Percentiles rank a stretch among this genome's conserved stretches.
Evolutionary conservation across 2,113 vertebrate genomes (phyloP).

Genomic region (Toxotes chatareus): DNA sequence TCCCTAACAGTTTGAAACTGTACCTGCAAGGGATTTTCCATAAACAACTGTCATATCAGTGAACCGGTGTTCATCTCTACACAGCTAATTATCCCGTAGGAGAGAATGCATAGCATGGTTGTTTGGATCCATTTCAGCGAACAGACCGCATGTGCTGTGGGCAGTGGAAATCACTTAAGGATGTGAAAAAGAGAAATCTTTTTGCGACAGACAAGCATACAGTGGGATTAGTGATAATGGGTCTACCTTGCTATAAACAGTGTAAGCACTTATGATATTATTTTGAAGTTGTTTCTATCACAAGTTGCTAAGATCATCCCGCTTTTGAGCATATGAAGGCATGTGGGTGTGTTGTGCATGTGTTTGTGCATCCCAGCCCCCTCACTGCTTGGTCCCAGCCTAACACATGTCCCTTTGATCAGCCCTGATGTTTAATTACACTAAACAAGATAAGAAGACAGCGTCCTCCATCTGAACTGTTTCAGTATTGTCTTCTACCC

Average conservation of each 20-base stretch:
- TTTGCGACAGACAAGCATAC: background rate
- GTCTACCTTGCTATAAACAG: slow-evolving; percentile 16
- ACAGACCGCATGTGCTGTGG: slow-evolving; percentile 10
- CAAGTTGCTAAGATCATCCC: background rate
- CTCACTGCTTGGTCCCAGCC: background rate
- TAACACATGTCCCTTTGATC: slow-evolving; percentile 47
- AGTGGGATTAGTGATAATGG: background rate
- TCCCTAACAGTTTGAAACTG: slow-evolving; percentile 50
- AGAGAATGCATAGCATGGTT: slow-evolving; percentile 31
- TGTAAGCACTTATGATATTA: slow-evolving; percentile 2
- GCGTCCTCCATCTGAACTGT: slow-evolving; percentile 33
- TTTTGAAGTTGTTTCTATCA: slow-evolving; percentile 8
- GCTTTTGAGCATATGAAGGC: background rate
- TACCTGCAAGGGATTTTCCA: slow-evolving; percentile 52
- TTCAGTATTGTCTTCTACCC: slow-evolving; percentile 21
- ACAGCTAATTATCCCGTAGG: slow-evolving; percentile 50
- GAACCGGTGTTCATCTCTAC: slow-evolving; percentile 42
- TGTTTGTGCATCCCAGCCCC: slow-evolving; percentile 13
- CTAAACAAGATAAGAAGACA: slow-evolving; percentile 55
- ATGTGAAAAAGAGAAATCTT: background rate
- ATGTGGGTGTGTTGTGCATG: background rate
- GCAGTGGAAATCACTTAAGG: slow-evolving; percentile 30
- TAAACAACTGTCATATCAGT: slow-evolving; percentile 60
- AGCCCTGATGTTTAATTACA: slow-evolving; percentile 56
- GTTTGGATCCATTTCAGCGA: slow-evolving; percentile 51